Conservation (phyloP, 1,140 invertebrate species). For the Zaprionus camerounensis region DNA sequence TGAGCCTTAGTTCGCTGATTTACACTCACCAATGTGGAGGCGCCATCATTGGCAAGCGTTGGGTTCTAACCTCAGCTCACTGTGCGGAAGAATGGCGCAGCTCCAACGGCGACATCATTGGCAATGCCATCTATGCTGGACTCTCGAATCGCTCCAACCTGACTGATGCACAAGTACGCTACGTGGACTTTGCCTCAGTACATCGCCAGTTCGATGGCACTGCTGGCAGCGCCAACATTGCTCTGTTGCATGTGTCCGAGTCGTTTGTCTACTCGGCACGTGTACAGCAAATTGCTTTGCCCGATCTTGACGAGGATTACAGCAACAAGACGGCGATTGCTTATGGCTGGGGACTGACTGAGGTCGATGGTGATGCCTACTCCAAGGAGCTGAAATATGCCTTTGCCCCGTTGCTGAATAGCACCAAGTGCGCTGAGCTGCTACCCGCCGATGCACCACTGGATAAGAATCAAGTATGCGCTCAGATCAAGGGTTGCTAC, state of each 20-base stretch:
- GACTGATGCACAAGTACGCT: conserved; percentile 63
- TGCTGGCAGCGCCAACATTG: conserved; percentile 78
- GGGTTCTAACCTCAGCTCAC: conserved; percentile 86
- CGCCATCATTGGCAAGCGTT: conserved; percentile 86
- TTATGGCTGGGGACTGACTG: conserved; percentile 85
- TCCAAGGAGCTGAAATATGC: conserved; percentile 82
- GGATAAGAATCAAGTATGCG: conserved; percentile 86
- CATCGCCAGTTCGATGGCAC: conserved; percentile 65
- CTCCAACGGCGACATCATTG: conserved; percentile 54
- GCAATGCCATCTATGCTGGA: conserved; percentile 65
- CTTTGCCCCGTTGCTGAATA: conserved; percentile 57
- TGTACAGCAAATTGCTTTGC: conserved; percentile 65
- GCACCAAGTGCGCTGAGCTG: conserved; percentile 46
- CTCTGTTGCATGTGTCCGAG: conserved; percentile 62
- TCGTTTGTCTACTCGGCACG: conserved; percentile 65
- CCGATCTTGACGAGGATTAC: conserved; percentile 59
- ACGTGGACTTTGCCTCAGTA: conserved; percentile 66
- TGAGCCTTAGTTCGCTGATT: conserved; percentile 84
- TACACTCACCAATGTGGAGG: conserved; percentile 88
- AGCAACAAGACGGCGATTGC: conserved; percentile 59
- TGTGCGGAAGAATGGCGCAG: conserved; percentile 74
- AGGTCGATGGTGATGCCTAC: conserved; percentile 62
- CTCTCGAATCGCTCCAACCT: conserved; percentile 63
- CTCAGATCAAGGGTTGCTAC: conserved; percentile 86
- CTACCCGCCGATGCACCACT: conserved; percentile 70